Conservation (phyloP, 2,797 vertebrate genomes). For the Phyllotis vaccarum region DNA sequence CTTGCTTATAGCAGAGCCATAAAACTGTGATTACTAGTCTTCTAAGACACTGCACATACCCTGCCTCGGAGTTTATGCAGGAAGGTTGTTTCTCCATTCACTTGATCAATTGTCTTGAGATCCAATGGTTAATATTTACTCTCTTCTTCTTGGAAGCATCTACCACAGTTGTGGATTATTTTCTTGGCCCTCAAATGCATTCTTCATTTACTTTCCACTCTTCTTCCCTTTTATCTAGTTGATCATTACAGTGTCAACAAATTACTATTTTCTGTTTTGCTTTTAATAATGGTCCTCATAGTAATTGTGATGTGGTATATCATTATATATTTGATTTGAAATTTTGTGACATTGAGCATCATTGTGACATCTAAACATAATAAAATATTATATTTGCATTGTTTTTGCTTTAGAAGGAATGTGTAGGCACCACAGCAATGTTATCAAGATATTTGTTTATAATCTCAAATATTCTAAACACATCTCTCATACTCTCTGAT, state of each 20-base stretch:
- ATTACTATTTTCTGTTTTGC: background rate
- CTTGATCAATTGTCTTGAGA: background rate
- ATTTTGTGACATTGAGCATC: slow-evolving; percentile 25
- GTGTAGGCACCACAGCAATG: background rate
- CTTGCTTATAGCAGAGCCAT: background rate
- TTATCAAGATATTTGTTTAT: background rate
- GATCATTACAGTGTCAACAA: background rate
- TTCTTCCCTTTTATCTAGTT: background rate
- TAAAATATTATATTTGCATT: background rate
- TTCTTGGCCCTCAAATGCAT: background rate
- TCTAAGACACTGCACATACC: background rate
- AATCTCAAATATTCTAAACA: slow-evolving; percentile 18
- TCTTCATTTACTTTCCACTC: background rate
- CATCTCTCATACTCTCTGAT: background rate
- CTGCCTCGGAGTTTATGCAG: background rate
- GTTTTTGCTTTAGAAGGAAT: background rate
- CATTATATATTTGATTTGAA: background rate
- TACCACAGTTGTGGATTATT: background rate
- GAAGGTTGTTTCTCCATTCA: background rate
- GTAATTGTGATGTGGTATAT: background rate
- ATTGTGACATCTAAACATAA: background rate
- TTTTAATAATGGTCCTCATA: background rate
- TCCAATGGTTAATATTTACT: background rate
- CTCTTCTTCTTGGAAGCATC: background rate
- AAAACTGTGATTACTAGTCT: background rate